Evolutionary conservation across 1,140 invertebrate species (phyloP).

Genomic region (Mya arenaria): DNA sequence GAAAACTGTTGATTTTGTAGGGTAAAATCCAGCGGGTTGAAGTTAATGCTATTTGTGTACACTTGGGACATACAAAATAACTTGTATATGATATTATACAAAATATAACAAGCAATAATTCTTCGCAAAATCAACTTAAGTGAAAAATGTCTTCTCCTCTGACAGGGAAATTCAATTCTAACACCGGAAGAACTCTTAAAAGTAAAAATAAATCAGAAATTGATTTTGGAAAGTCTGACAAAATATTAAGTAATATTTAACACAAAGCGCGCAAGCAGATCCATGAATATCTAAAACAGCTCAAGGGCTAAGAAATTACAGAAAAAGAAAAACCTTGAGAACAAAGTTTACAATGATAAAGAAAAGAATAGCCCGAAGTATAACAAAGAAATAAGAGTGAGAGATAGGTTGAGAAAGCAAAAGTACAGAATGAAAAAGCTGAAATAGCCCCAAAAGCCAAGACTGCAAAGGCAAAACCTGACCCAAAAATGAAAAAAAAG

Average conservation of each 20-base stretch:
- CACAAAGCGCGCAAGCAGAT: conserved; percentile 5
- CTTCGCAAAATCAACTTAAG: not conserved
- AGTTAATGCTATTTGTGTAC: conserved; percentile 7
- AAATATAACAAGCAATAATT: not conserved
- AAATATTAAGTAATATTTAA: not conserved
- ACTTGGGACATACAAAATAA: conserved; percentile 8
- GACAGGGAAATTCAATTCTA: conserved; percentile 1
- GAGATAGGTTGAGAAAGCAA: conserved; percentile 9
- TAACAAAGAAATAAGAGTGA: not conserved
- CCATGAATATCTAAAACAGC: not conserved
- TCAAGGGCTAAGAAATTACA: not conserved
- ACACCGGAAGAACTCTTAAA: not conserved
- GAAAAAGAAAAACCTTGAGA: conserved; percentile 5
- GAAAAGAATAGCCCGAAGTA: not conserved
- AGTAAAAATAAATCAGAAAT: conserved; percentile 10
- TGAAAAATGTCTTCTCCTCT: not conserved
- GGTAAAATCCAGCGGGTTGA: conserved; percentile 2
- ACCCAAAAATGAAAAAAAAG: not conserved
- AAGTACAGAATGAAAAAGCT: not conserved
- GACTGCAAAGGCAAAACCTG: conserved; percentile 10
- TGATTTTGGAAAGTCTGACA: conserved; percentile 5
- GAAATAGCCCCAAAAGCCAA: conserved; percentile 6
- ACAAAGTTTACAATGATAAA: not conserved
- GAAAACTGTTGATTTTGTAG: conserved; percentile 10
- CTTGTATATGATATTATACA: conserved; percentile 1